These are phyloP conservation scores for Drosophila nannoptera DNA, from an alignment of 1,140 invertebrate genomes.

Conservation along the genomic window DNA sequence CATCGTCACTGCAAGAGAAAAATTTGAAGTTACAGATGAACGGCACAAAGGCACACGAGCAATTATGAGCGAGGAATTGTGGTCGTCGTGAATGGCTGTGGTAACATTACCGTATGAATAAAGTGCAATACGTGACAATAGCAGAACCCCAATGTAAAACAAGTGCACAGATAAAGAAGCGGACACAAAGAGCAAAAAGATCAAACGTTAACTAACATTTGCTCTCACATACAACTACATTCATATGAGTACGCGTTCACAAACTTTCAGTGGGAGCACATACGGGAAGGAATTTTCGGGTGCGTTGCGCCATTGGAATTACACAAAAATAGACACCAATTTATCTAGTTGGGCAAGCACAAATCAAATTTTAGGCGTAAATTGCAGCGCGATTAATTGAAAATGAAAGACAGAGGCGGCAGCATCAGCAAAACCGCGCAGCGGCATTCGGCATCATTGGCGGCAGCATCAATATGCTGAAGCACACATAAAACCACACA, in stretches of 20 bases:
- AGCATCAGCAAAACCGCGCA: neutral
- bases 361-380: slow-evolving; percentile 31
- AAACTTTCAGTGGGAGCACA: slow-evolving; percentile 5
- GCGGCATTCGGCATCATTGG: slow-evolving; percentile 2
- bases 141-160: slow-evolving; percentile 1
- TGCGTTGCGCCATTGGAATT: slow-evolving; percentile 24
- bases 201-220: slow-evolving; percentile 25
- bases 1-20: slow-evolving; percentile 21
- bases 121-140: slow-evolving; percentile 41
- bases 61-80: neutral
- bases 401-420: slow-evolving; percentile 30
- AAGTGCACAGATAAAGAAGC: neutral
- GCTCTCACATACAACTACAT: slow-evolving; percentile 4
- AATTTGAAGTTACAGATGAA: slow-evolving; percentile 10
- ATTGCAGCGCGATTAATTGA: slow-evolving; percentile 34
- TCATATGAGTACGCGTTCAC: slow-evolving; percentile 5
- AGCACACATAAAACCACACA: too few relatives aligned
- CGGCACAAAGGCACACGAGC: neutral
- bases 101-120: neutral
- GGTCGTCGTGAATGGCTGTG: too few relatives aligned
- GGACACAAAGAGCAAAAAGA: neutral
- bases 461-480: slow-evolving; percentile 27
- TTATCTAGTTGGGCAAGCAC: slow-evolving; percentile 5
- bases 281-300: slow-evolving; percentile 13
- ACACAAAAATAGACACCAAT: slow-evolving; percentile 33